Evolutionary conservation across 1,140 invertebrate species (phyloP), one percentile per base, ranked within the genome.

Genomic region (Psix sp.): DNA sequence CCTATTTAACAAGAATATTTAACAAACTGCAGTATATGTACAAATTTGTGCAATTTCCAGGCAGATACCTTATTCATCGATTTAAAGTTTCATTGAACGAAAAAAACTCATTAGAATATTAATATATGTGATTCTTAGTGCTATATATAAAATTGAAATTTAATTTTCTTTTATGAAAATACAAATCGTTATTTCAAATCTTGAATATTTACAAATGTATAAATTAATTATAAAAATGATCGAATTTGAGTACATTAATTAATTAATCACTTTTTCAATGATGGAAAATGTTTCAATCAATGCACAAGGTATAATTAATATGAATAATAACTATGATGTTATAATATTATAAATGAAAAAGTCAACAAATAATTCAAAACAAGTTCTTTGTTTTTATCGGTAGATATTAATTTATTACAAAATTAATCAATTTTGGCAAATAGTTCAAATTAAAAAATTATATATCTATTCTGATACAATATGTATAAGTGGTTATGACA

Each of bases 11-110:
- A 65, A 54, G 17, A 31, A 46, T 10, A 36, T 66, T 36, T 40
- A 65, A 52, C 39, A 54, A 65, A 46, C 20, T 54, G 26, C 17
- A 39, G 39, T 40, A 48, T 66, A 66, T 65, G 49, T 66, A 66
- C 62, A 66, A 57, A 65, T 65, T 66, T 66, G 51, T 66, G 51
- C 62, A 66, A 42, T 49, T 66, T 66, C 21, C 38, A 29, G 49
- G 49, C 16, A 43, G 15, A 35, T 51, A 38, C n/a, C 43, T n/a
- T 49, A 48, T 49, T 2, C 13, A 14, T 66, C n/a, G n/a, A 11
- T 10, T 33, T 3, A 11, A 33, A 6, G 3, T 38, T 38, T 5
- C 36, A 57, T 20, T 45, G 43, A 16, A 43, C 29, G 24, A 18
- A 51, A 51, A 67, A 56, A 68, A 67, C 46, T 40, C 17, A 59